These are phyloP conservation scores for Toxotes jaculatrix DNA, from an alignment of 2,113 vertebrate genomes.

Conservation along the genomic window DNA sequence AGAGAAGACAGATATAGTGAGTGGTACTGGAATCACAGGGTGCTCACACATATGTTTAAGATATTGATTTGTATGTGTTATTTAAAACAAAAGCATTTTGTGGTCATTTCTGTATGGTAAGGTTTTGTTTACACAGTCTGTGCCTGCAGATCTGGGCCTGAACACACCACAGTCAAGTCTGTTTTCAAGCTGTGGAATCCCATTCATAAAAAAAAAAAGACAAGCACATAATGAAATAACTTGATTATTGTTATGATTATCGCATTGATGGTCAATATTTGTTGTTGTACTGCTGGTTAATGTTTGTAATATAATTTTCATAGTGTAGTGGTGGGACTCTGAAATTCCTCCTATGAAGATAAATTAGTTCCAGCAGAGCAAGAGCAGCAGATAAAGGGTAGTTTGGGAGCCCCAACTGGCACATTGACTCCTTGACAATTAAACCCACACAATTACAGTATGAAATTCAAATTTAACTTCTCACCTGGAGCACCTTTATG, in stretches of 20 bases:
- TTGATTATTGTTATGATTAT: neutral
- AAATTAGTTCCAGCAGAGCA: constrained; percentile 29
- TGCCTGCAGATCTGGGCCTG: no score
- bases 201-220: no score
- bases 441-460: neutral
- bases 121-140: neutral
- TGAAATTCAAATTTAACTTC: constrained; percentile 8
- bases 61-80: no score
- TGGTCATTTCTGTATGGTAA: neutral
- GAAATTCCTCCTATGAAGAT: constrained; percentile 19
- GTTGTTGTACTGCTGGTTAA: neutral
- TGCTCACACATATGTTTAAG: no score
- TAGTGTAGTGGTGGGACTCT: neutral
- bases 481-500: neutral
- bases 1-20: no score
- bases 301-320: neutral
- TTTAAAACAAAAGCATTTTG: no score
- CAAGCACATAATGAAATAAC: neutral
- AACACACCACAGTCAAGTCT: no score
- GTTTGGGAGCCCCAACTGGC: constrained; percentile 29
- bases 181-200: no score
- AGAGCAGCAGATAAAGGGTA: constrained; percentile 31
- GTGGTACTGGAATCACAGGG: no score
- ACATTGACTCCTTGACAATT: neutral
- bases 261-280: neutral